Evolutionary conservation across 2,113 vertebrate genomes (phyloP).

Genomic region (Noturus placidus): DNA sequence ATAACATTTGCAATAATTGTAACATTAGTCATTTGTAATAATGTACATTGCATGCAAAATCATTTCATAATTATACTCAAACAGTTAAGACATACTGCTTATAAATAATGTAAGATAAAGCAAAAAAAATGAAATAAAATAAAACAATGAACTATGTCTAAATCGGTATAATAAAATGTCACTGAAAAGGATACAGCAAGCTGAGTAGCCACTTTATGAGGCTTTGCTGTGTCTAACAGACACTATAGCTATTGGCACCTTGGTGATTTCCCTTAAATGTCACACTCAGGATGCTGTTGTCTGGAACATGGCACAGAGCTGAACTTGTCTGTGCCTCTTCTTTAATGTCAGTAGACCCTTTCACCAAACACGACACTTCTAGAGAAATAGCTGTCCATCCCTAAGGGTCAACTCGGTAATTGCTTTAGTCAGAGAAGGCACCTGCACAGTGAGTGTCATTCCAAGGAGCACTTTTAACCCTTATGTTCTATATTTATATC

Average conservation of each 20-base stretch:
- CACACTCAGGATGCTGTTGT: conserved; percentile 45
- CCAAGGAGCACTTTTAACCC: not conserved
- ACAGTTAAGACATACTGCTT: not conserved
- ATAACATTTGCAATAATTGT: not conserved
- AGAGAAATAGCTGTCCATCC: conserved; percentile 43
- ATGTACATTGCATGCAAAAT: not conserved
- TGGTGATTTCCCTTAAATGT: conserved; percentile 55
- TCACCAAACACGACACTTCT: conserved; percentile 40
- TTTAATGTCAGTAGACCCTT: conserved; percentile 56
- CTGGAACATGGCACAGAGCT: conserved; percentile 34
- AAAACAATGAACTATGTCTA: not conserved
- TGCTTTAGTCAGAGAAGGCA: conserved; percentile 37
- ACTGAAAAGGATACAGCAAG: conserved; percentile 23
- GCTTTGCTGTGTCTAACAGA: conserved; percentile 44
- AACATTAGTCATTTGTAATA: not conserved
- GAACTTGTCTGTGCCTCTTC: conserved; percentile 39
- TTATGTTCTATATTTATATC: not conserved
- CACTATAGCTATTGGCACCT: conserved; percentile 43
- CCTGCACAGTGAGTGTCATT: conserved; percentile 26
- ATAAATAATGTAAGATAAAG: not conserved
- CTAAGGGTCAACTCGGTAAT: conserved; percentile 36
- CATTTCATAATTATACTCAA: not conserved
- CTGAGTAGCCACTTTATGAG: conserved; percentile 29
- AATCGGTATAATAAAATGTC: conserved; percentile 25
- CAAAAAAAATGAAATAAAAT: conserved; percentile 10